Percentiles rank a stretch among this genome's conserved stretches.
Conservation (phyloP, 2,888 invertebrate species). For the Temnothorax rugatulus region DNA sequence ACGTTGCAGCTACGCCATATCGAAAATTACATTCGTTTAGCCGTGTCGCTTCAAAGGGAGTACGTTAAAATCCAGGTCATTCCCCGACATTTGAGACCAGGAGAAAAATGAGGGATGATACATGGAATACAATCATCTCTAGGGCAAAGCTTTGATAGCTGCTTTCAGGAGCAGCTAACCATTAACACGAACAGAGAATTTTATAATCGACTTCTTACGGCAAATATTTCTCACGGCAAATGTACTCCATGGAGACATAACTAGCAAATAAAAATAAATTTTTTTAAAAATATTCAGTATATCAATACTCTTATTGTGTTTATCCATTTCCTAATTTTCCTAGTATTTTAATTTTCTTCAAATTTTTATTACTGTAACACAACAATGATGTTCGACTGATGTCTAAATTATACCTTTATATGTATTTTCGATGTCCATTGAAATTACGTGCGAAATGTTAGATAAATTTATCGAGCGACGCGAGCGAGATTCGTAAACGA, state of each 20-base stretch:
- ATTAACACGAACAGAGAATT: constrained; percentile 8
- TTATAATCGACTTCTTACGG: not conserved
- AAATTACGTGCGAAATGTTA: not conserved
- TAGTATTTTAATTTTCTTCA: not conserved
- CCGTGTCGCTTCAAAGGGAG: constrained; percentile 69
- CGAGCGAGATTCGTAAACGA: constrained; percentile 3
- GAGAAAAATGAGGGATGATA: constrained; percentile 43
- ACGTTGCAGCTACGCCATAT: constrained; percentile 61
- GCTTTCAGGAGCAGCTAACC: constrained; percentile 21
- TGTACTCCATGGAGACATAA: not conserved
- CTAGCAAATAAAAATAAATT: not conserved
- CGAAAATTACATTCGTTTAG: constrained; percentile 78
- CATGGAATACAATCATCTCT: constrained; percentile 13
- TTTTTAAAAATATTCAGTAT: not conserved
- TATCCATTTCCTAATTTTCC: not conserved
- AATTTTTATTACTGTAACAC: not conserved
- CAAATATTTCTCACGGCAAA: not conserved
- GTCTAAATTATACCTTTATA: not conserved
- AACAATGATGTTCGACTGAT: not conserved
- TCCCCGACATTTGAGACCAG: constrained; percentile 32
- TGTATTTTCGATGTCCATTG: not conserved
- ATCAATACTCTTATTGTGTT: not conserved
- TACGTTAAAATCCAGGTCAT: constrained; percentile 74
- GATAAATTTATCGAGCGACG: constrained; percentile 2
- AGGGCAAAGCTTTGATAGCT: constrained; percentile 14